Evolutionary conservation across 2,113 vertebrate genomes (phyloP).

Genomic region (Hipposideros armiger): DNA sequence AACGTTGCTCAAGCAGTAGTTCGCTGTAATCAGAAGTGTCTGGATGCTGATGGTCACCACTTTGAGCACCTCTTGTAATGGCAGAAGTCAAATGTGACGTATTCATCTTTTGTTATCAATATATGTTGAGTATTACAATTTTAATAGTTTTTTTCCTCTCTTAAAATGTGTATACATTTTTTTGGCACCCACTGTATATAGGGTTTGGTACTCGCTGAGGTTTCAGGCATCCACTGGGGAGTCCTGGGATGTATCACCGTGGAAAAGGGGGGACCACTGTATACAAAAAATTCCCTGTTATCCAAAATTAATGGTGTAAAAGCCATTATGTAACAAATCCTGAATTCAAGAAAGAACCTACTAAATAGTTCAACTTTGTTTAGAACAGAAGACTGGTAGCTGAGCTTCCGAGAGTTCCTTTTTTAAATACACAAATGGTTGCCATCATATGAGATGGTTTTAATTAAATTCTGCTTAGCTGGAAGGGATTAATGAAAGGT

Average conservation of each 20-base stretch:
- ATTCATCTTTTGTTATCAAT: too few relatives aligned
- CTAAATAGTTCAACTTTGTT: background rate
- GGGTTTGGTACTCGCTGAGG: background rate
- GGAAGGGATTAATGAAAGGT: conserved; percentile 77
- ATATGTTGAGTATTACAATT: too few relatives aligned
- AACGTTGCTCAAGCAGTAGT: too few relatives aligned
- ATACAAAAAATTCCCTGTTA: background rate
- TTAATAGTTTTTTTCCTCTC: too few relatives aligned
- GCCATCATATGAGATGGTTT: conserved; percentile 60
- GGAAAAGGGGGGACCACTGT: background rate
- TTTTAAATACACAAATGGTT: conserved; percentile 46
- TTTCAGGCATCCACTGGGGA: background rate
- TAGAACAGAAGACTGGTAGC: conserved; percentile 7
- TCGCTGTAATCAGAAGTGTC: too few relatives aligned
- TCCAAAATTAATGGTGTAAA: background rate
- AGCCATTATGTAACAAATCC: background rate
- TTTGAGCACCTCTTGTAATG: too few relatives aligned
- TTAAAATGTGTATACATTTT: too few relatives aligned
- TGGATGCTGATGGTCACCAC: too few relatives aligned
- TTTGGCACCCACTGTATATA: background rate
- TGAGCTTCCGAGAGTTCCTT: conserved; percentile 19
- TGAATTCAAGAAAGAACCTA: background rate
- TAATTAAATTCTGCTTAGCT: conserved; percentile 81
- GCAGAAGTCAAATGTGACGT: too few relatives aligned
- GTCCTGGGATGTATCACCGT: too few relatives aligned